Evolutionary conservation across 2,797 vertebrate species (phyloP).

Genomic region (Corythornis leucogaster): DNA sequence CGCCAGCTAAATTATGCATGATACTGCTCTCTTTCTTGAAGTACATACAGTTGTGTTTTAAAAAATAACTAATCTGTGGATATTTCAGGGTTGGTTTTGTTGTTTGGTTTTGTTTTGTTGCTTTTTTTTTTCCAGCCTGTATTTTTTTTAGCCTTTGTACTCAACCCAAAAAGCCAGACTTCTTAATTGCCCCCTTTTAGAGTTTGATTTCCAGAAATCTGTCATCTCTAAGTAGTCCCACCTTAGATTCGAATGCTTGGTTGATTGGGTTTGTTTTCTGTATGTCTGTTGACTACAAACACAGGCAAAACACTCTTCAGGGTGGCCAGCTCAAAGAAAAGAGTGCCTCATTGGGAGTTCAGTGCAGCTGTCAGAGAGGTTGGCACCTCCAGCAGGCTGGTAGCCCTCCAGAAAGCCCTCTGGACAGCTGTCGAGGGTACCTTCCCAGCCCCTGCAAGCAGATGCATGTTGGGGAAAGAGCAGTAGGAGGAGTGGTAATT

Average conservation of each 20-base stretch:
- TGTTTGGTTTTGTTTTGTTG: background rate
- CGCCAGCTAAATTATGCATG: conserved; percentile 39
- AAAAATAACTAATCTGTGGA: background rate
- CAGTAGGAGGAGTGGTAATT: background rate
- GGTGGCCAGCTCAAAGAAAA: background rate
- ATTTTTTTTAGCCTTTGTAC: background rate
- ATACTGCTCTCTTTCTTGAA: background rate
- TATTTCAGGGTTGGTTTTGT: background rate
- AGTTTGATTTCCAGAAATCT: background rate
- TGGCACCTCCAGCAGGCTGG: background rate
- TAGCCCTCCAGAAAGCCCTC: conserved; percentile 48
- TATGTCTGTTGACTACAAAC: background rate
- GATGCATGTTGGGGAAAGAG: background rate
- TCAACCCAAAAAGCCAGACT: background rate
- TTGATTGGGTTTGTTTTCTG: background rate
- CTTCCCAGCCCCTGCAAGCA: background rate
- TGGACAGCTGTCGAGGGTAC: background rate
- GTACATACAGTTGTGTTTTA: background rate
- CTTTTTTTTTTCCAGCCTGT: background rate
- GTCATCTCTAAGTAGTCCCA: background rate
- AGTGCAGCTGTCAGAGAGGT: background rate
- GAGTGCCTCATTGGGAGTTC: background rate
- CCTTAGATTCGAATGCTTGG: background rate
- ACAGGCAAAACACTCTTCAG: conserved; percentile 3
- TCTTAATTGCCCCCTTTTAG: background rate